A percentile compares a stretch with the other conserved stretches of the same genome.
phyloP scores from a whole-genome alignment of 2,888 invertebrate species.

The Lutraria lutraria region DNA sequence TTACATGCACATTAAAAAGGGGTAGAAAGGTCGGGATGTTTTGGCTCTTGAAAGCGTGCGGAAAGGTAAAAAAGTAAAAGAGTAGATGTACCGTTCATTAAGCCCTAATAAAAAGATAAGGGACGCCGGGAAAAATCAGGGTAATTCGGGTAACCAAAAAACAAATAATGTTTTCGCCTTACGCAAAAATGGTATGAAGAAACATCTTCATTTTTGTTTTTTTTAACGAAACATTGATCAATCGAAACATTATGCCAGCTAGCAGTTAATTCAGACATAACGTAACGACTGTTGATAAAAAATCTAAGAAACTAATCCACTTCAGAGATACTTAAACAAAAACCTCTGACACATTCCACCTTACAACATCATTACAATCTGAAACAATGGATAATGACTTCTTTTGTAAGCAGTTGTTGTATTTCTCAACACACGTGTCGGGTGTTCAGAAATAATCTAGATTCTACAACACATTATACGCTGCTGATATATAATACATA shows the following conservation, averaged over 20 bases:
- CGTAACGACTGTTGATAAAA: not conserved
- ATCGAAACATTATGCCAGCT: not conserved
- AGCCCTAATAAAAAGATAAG: too few relatives aligned
- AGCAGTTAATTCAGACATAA: not conserved
- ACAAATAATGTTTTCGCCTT: too few relatives aligned
- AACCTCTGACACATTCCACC: not conserved
- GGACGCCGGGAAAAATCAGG: too few relatives aligned
- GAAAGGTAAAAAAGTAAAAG: too few relatives aligned
- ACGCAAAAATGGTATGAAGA: too few relatives aligned
- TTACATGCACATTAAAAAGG: too few relatives aligned
- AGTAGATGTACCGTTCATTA: too few relatives aligned
- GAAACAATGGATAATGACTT: not conserved
- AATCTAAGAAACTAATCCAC: not conserved
- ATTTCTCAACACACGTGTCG: not conserved
- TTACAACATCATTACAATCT: not conserved
- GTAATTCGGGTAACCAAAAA: too few relatives aligned
- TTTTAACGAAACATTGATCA: not conserved
- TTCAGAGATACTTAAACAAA: not conserved
- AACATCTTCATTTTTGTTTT: not conserved
- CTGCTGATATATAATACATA: too few relatives aligned
- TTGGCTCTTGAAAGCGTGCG: too few relatives aligned
- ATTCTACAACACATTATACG: too few relatives aligned
- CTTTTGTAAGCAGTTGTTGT: not conserved
- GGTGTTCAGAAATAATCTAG: not conserved
- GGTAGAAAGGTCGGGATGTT: too few relatives aligned